Base-by-base conservation (phyloP, 2,113 vertebrate genomes). In the Rutilus rutilus region DNA sequence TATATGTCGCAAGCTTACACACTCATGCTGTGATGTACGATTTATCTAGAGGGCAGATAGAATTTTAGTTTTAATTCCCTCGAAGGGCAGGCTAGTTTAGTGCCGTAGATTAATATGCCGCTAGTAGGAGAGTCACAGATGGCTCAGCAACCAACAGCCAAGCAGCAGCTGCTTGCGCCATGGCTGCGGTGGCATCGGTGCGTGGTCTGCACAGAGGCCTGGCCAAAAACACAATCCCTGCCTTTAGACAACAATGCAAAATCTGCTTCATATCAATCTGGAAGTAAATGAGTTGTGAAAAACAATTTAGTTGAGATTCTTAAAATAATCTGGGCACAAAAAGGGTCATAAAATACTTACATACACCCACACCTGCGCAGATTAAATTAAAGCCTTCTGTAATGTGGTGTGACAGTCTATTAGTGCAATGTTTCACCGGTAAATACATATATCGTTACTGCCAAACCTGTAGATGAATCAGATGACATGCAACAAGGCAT, bases 361-460 rank as follows among this genome's bases (percentile, higher is more conserved):
- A 75, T 67, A 67, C 23, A 75, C 65, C 59, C 82, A 65, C 59
- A 79, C 42, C 42, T 54, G 33, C 30, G 33, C 19, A 67, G 17
- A 76, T 62, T 30, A 64, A 60, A 82, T 60, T 36, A 71, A n/a
- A 47, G 39, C n/a, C 78, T 27, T 47, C 36, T 47, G 59, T 27
- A 64, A 11, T 81, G 39, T 21, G 78, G 39, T 47, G 39, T 47
- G 39, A 81, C 59, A 25, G 59, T 65, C 65, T 39, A 54, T 60
- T 52, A 77, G 73, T 52, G 19, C 47, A 64, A 27, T 5, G 42
- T 25, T 83, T 60, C 74, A 45, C 33, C 19, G 54, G 90, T 90
- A 74, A 88, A 90, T 78, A 86, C 83, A 88, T 78, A 88, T 86
- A 88, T 65, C 19, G 78, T 65, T 81, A 64, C 78, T 88, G 78